Base-by-base conservation (phyloP, 2,888 invertebrate species). In the Barypeithes pellucidus region DNA sequence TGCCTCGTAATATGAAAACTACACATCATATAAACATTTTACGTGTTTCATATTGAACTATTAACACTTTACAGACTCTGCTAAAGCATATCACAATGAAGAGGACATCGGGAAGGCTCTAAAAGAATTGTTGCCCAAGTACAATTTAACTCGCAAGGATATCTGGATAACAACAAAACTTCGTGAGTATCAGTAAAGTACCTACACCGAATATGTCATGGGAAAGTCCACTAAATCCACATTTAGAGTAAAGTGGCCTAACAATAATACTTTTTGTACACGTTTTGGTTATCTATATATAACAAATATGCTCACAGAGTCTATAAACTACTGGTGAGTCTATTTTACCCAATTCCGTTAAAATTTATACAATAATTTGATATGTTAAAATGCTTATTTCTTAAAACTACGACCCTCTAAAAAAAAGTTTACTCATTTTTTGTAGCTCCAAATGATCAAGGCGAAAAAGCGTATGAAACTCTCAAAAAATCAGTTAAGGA, bases 101-200 rank as follows among this genome's bases (percentile, higher is more conserved):
- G 83, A 85, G 61, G 89, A 91, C 68, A 89, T 96, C 75, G 92
- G 92, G 12, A 83, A 86, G 29, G 91, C 93, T 7, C 86, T 95
- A 20, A 88, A 89, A 80, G 85, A 84, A 68, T 85, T 93, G 18
- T 84, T 95, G 45, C 93, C 93, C 0, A 92, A 92, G 81, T 88
- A 92, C 83, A 89, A 89, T 36, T 85, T 95, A 12, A 87, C 87
- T 18, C 87, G 95, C 69, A 87, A 91, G 76, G 94, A 95, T 81
- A 89, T 95, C 67, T 95, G 94, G 82, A 89, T 95, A 16, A 95
- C 94, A 3, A 92, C 93, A 22, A 95, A 95, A 87, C 85, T 95
- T 75, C 88, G 94, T 94, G 88, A 86, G 85, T 83, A 73, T 11
- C 20, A 59, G n/a, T n/a, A n/a, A n/a, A n/a, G n/a, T n/a, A n/a